Evolutionary conservation across 2,797 vertebrate genomes (phyloP).

Genomic region (Hirundo rustica): DNA sequence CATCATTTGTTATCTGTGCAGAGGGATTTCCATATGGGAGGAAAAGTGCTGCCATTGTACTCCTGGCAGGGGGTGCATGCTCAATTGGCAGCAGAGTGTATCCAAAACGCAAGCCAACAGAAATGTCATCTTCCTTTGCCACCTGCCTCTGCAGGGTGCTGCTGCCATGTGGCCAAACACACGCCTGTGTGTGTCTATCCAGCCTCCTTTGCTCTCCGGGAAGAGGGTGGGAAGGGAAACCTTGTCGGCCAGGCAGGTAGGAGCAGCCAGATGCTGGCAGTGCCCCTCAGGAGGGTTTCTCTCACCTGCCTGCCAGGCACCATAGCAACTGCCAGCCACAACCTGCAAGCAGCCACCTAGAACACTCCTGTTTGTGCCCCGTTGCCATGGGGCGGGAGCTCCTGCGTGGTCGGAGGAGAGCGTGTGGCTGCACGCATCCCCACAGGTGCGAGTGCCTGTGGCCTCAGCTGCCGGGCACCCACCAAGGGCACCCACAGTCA

Average conservation of each 20-base stretch:
- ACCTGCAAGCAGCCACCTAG: slow-evolving; percentile 79
- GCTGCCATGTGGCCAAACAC: not conserved
- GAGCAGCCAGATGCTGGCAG: slow-evolving; percentile 70
- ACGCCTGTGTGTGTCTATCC: not conserved
- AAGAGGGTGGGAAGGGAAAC: not conserved
- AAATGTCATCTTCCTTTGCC: not conserved
- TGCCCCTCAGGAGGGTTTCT: slow-evolving; percentile 79
- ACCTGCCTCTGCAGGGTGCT: not conserved
- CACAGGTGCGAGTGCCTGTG: accelerated
- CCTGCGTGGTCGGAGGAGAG: not conserved
- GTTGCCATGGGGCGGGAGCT: slow-evolving; percentile 57
- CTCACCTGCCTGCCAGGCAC: slow-evolving; percentile 71
- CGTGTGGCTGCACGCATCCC: not conserved
- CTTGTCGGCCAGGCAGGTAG: not conserved
- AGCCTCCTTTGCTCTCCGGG: not conserved
- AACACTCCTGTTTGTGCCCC: slow-evolving; percentile 71
- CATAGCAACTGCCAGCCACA: slow-evolving; percentile 76
- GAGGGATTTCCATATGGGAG: not conserved
- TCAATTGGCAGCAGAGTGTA: not conserved
- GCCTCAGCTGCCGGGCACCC: not conserved
- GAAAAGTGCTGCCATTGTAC: not conserved
- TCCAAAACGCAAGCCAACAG: not conserved
- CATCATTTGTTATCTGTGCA: not conserved
- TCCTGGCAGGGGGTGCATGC: not conserved
- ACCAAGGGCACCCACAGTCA: not conserved